Conservation (phyloP, 1,140 invertebrate species). For the Drosophila paulistorum region DNA sequence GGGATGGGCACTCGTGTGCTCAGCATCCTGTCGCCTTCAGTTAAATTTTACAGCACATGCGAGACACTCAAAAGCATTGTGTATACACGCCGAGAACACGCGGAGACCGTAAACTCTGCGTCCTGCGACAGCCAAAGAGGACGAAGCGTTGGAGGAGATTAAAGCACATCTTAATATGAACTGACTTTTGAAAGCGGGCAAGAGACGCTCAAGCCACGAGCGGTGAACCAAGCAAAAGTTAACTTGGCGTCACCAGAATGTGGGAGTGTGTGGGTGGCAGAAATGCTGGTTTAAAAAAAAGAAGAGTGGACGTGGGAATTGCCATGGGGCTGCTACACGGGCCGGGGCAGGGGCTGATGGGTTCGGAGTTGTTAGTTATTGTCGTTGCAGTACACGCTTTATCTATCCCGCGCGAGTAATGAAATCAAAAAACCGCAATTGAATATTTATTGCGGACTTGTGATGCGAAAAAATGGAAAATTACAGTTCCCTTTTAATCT, state of each 20-base stretch:
- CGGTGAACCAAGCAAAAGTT: slow-evolving; percentile 30
- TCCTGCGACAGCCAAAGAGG: background rate
- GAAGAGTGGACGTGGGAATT: slow-evolving; percentile 4
- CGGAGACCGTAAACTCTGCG: slow-evolving; percentile 15
- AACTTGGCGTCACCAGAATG: slow-evolving; percentile 11
- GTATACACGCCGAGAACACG: slow-evolving; percentile 46
- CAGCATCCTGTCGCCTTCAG: slow-evolving; percentile 55
- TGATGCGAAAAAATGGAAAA: slow-evolving; percentile 29
- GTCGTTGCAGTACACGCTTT: slow-evolving; percentile 19
- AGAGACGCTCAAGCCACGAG: slow-evolving; percentile 47
- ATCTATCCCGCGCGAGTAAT: slow-evolving; percentile 37
- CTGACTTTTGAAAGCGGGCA: slow-evolving; percentile 44
- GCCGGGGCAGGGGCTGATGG: background rate
- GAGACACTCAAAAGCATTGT: slow-evolving; percentile 59
- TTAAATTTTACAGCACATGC: slow-evolving; percentile 62
- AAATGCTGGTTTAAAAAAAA: too few relatives aligned
- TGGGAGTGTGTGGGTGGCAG: background rate
- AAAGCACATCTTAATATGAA: slow-evolving; percentile 62
- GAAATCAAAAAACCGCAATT: slow-evolving; percentile 53
- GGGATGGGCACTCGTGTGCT: slow-evolving; percentile 26
- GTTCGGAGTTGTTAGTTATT: slow-evolving; percentile 8
- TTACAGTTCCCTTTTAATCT: slow-evolving; percentile 23
- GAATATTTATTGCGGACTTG: slow-evolving; percentile 52
- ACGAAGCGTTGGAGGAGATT: slow-evolving; percentile 46
- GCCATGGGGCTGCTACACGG: background rate